Percentiles rank a stretch among this genome's conserved stretches.
These are phyloP conservation scores for Brachyopa scutellaris DNA, from an alignment of 2,888 invertebrate genomes.

Conservation along the genomic window DNA sequence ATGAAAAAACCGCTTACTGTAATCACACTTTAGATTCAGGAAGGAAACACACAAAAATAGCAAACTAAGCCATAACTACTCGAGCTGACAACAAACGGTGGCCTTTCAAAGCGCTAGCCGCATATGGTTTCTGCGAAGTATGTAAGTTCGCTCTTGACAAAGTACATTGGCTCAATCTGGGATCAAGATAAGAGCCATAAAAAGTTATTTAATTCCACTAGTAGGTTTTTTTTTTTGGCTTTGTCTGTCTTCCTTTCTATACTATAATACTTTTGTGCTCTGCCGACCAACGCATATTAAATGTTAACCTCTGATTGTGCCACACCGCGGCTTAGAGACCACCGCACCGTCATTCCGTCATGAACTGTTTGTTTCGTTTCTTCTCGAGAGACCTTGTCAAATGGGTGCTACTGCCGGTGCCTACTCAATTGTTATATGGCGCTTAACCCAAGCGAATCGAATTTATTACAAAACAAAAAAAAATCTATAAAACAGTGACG, in stretches of 20 bases:
- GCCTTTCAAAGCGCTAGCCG: conserved; percentile 33
- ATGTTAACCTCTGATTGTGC: conserved; percentile 51
- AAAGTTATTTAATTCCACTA: conserved; percentile 41
- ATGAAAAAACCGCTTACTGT: conserved; percentile 31
- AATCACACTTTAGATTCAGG: background rate
- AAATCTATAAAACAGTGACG: conserved; percentile 18
- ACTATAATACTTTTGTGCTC: conserved; percentile 17
- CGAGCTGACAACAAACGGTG: conserved; percentile 18
- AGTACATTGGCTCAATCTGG: conserved; percentile 43
- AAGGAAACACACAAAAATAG: background rate
- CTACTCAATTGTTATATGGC: conserved; percentile 42
- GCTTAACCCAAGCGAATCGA: conserved; percentile 60
- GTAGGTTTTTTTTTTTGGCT: background rate
- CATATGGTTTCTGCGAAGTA: conserved; percentile 31
- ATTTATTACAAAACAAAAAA: conserved; percentile 35
- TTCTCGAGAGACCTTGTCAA: conserved; percentile 7
- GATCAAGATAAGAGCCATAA: conserved; percentile 53
- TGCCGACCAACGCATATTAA: conserved; percentile 37
- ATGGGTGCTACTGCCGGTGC: conserved; percentile 21
- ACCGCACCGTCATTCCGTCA: background rate
- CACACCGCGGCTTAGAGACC: conserved; percentile 5
- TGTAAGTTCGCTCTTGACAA: conserved; percentile 24
- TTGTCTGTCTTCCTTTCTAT: background rate
- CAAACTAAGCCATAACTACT: conserved; percentile 11
- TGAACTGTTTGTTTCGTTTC: background rate